phyloP scores from a whole-genome alignment of 1,140 invertebrate species.

The Branchinecta lynchi region DNA sequence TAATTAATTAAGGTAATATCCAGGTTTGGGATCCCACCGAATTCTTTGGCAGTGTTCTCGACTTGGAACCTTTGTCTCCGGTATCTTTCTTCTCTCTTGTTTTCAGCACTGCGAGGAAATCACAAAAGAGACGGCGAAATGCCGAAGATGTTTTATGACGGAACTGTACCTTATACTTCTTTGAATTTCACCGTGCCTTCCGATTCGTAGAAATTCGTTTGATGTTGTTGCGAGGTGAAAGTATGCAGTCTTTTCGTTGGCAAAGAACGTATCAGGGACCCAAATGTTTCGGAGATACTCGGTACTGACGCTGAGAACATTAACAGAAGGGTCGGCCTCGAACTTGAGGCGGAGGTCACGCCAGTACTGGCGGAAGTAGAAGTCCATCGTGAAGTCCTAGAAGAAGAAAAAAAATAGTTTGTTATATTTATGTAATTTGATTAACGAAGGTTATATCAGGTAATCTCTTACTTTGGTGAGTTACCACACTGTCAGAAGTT shows the following conservation, averaged over 20 bases:
- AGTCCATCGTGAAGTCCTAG: conserved; percentile 43
- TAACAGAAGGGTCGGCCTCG: conserved; percentile 29
- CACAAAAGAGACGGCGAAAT: neutral
- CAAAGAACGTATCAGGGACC: conserved; percentile 40
- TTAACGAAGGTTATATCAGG: too few species aligned
- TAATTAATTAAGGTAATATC: too few species aligned
- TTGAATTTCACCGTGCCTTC: conserved; percentile 33
- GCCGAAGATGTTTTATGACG: conserved; percentile 2
- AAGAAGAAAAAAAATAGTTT: neutral
- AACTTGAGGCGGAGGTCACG: conserved; percentile 38
- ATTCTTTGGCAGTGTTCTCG: too few species aligned
- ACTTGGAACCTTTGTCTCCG: too few species aligned
- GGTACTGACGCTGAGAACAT: conserved; percentile 35
- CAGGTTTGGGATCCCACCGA: too few species aligned
- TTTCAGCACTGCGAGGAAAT: neutral
- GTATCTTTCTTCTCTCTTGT: too few species aligned
- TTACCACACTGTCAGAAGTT: too few species aligned
- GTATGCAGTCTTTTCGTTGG: conserved; percentile 40
- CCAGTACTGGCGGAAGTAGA: conserved; percentile 42
- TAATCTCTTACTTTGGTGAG: too few species aligned
- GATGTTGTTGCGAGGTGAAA: conserved; percentile 40
- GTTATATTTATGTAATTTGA: too few species aligned
- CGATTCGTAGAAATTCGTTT: conserved; percentile 39
- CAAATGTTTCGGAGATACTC: conserved; percentile 39
- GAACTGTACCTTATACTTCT: conserved; percentile 33